phyloP scores from a whole-genome alignment of 1,140 invertebrate species.

The Drosophila sechellia region DNA sequence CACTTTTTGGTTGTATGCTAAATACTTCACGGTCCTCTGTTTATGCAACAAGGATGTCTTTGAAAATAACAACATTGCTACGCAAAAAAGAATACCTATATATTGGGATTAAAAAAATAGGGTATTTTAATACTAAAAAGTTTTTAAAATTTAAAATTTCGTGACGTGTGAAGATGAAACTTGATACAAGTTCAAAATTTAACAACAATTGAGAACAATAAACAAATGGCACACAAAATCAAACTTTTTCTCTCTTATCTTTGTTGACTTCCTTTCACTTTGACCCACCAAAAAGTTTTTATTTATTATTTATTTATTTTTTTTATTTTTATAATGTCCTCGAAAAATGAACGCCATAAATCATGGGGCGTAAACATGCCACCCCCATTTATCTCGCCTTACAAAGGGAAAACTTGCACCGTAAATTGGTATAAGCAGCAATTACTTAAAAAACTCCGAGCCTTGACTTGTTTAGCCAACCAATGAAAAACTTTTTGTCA shows the following conservation, averaged over 20 bases:
- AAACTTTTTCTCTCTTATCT: slow-evolving; percentile 33
- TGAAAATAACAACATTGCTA: not conserved
- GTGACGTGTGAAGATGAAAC: no score
- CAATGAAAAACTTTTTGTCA: slow-evolving; percentile 62
- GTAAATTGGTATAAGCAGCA: slow-evolving; percentile 75
- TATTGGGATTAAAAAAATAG: not conserved
- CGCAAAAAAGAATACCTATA: not conserved
- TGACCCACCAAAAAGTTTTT: slow-evolving; percentile 45
- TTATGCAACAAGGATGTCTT: slow-evolving; percentile 8
- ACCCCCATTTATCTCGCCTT: slow-evolving; percentile 14
- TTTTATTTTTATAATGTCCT: slow-evolving; percentile 72
- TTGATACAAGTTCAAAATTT: slow-evolving; percentile 4
- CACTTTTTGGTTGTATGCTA: slow-evolving; percentile 13
- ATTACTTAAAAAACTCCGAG: slow-evolving; percentile 66
- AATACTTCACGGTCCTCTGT: not conserved
- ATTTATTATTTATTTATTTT: slow-evolving; percentile 58
- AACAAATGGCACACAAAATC: slow-evolving; percentile 57
- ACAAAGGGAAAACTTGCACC: slow-evolving; percentile 46
- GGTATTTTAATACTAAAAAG: no score
- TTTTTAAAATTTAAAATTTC: no score
- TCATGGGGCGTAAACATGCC: slow-evolving; percentile 55
- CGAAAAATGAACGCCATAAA: slow-evolving; percentile 70
- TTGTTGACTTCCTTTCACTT: slow-evolving; percentile 8
- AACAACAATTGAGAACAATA: slow-evolving; percentile 29
- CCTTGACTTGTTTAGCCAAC: slow-evolving; percentile 45